Evolutionary conservation across 2,113 vertebrate species (phyloP), one percentile per base, ranked within the genome.

Genomic region (Tautogolabrus adspersus): DNA sequence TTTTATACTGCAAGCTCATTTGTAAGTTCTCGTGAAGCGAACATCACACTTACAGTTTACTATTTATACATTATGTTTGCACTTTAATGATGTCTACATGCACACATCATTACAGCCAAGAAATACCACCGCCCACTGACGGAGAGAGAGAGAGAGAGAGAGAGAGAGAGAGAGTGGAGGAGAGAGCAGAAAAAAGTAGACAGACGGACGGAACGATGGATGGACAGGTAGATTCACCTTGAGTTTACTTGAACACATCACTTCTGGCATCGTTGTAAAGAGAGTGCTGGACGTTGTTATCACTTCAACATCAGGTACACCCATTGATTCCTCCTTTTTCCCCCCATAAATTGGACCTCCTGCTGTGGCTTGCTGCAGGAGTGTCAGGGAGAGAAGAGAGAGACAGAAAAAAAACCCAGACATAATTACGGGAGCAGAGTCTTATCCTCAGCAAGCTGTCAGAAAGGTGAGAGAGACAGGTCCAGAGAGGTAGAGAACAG

Each of bases 51-150:
- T 34, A 34, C 30, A 6, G 30, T 34, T 34, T 34, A 34, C 30
- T 34, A 34, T 34, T 34, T 34, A 34, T 34, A 34, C 30, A 34
- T 34, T 42, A 10, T 42, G 11, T 42, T 42, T 42, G 40, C 40
- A 46, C 44, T 46, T 15, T 46, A 46, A 46, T 46, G 44, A 88
- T 81, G 84, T 68, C 77, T 68, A 72, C 72, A 42, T 21, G 55
- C 68, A 47, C 60, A 9, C 22, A 56, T 81, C 56, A 46, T n/a
- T 47, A 16, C 18, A 18, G 61, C 10, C 18, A 23, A 79, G 40
- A 77, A 81, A 77, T 26, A 52, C 55, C 30, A 60, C 44, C 82
- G 63, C 86, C 86, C 81, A 92, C 81, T 5, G 49, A 61, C 13
- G 44, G 10, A 34, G 6, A 34, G 30, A 34, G 30, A 34, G 6